These are phyloP conservation scores for Bombus ignitus DNA, from an alignment of 1,140 invertebrate genomes.

Conservation along the genomic window DNA sequence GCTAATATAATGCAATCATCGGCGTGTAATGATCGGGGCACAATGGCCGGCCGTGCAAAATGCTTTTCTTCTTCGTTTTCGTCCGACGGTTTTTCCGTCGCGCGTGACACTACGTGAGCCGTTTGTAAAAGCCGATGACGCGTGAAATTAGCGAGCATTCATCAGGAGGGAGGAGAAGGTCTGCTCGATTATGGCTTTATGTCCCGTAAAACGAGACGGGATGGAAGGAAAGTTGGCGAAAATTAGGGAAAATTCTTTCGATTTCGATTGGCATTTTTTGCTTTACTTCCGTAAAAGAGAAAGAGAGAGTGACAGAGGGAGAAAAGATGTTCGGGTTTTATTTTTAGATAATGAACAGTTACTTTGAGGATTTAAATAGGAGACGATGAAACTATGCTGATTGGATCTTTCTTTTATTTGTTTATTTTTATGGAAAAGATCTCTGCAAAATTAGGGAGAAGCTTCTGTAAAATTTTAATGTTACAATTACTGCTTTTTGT, in stretches of 20 bases:
- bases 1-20: conserved; percentile 77
- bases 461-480: too few relatives aligned
- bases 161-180: conserved; percentile 49
- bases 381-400: not conserved
- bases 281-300: not conserved
- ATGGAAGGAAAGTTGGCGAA: not conserved
- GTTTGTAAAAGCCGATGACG: conserved; percentile 80
- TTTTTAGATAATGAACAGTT: not conserved
- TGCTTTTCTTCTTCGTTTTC: conserved; percentile 45
- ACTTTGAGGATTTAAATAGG: not conserved
- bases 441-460: too few relatives aligned
- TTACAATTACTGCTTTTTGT: too few relatives aligned
- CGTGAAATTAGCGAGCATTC: conserved; percentile 82
- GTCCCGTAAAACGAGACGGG: conserved; percentile 44
- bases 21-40: conserved; percentile 67
- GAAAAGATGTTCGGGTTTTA: not conserved
- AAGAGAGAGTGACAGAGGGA: fast-evolving
- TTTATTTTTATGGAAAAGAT: not conserved
- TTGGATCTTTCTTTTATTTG: not conserved
- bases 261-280: not conserved
- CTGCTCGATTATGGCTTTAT: conserved; percentile 58
- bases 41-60: conserved; percentile 64
- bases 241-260: conserved; percentile 20
- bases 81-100: conserved; percentile 43
- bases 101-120: conserved; percentile 58